Conservation (phyloP, 2,113 vertebrate species). For the Vidua chalybeata region DNA sequence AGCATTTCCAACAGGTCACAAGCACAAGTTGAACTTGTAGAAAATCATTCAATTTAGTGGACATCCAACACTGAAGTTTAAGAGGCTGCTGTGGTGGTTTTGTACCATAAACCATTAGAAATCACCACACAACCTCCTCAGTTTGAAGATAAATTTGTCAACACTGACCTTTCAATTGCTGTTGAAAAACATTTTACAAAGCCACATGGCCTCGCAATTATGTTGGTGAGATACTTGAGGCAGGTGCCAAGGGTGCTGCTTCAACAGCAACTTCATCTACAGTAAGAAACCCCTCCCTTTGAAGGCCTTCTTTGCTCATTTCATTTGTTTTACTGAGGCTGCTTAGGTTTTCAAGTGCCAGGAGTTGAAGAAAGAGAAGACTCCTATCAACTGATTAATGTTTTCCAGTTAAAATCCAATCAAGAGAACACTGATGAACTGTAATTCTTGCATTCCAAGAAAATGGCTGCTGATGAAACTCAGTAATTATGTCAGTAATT, state of each 20-base stretch:
- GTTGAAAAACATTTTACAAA: not conserved
- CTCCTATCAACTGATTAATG: not conserved
- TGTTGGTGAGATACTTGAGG: not conserved
- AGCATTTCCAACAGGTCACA: not conserved
- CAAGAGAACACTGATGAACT: not conserved
- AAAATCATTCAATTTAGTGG: not conserved
- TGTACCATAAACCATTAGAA: not conserved
- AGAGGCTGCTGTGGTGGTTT: not conserved
- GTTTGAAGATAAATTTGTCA: not conserved
- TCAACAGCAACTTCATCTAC: not conserved
- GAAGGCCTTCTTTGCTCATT: not conserved
- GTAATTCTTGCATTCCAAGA: not conserved
- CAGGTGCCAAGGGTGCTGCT: not conserved
- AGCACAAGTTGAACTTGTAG: not conserved
- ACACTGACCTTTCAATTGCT: not conserved
- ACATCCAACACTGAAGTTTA: not conserved
- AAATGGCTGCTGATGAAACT: not conserved
- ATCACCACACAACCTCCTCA: not conserved
- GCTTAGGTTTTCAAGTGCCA: not conserved
- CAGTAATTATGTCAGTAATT: not conserved
- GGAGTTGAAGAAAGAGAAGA: not conserved
- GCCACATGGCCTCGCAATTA: accelerated
- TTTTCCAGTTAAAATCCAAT: slow-evolving; percentile 9
- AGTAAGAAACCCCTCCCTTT: not conserved
- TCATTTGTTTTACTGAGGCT: not conserved